phyloP scores from a whole-genome alignment of 2,797 vertebrate species.

The Melanotaenia pygmaea region DNA sequence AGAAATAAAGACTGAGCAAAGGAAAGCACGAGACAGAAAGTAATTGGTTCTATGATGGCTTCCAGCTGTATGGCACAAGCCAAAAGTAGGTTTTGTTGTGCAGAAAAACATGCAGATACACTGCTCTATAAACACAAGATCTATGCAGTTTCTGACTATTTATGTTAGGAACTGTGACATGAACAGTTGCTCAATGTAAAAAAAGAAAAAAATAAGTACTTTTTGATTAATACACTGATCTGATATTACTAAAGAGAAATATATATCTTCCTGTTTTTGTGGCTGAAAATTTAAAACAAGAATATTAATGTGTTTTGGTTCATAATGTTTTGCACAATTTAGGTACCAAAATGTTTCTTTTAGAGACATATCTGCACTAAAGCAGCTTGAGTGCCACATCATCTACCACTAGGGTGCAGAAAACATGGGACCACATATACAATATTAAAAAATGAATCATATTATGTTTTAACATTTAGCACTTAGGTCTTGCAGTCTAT shows the following conservation, averaged over 20 bases:
- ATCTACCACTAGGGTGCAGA: constrained; percentile 24
- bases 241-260: constrained; percentile 26
- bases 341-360: background rate
- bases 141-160: constrained; percentile 56
- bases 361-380: constrained; percentile 11
- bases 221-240: constrained; percentile 59
- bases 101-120: constrained; percentile 26
- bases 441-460: background rate
- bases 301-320: constrained; percentile 36
- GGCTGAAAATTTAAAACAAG: constrained; percentile 17
- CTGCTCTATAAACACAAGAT: constrained; percentile 58
- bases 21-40: constrained; percentile 86
- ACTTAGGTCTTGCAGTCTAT: background rate
- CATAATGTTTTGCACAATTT: background rate
- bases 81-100: constrained; percentile 77
- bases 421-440: background rate
- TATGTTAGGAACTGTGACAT: constrained; percentile 49
- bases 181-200: constrained; percentile 36
- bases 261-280: constrained; percentile 19
- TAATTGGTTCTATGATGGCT: constrained; percentile 96
- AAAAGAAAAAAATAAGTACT: constrained; percentile 25
- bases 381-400: background rate
- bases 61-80: constrained; percentile 91
- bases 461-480: too few species aligned
- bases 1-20: constrained; percentile 54